Conservation (phyloP, 2,888 invertebrate species). For the Habroteleia sp. region DNA sequence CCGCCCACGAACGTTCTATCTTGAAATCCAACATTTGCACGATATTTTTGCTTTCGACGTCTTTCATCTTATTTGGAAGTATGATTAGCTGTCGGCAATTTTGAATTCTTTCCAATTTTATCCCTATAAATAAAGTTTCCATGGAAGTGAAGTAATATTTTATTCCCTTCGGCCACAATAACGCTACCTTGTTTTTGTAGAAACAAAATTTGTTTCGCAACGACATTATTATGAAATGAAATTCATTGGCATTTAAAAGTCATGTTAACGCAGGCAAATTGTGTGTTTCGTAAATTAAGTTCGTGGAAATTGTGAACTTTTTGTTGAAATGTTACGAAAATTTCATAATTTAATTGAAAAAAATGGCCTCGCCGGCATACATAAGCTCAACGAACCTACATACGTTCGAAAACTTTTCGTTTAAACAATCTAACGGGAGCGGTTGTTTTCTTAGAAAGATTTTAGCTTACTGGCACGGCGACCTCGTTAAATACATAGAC, state of each 20-base stretch:
- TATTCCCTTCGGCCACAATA: constrained; percentile 10
- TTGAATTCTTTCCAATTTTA: constrained; percentile 38
- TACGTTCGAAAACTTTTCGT: constrained; percentile 22
- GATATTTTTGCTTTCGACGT: constrained; percentile 5
- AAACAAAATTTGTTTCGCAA: constrained; percentile 4
- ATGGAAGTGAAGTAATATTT: constrained; percentile 18
- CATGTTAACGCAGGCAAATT: not conserved
- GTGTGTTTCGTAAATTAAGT: not conserved
- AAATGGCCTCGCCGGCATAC: too few species aligned
- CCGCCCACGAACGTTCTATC: constrained; percentile 39
- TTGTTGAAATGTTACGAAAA: constrained; percentile 4
- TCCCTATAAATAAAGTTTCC: constrained; percentile 18
- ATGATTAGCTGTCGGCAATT: constrained; percentile 40
- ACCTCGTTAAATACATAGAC: constrained; percentile 62
- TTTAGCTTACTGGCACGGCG: constrained; percentile 44
- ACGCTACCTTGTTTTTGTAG: constrained; percentile 1
- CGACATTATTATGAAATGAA: not conserved
- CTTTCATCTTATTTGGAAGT: constrained; percentile 35
- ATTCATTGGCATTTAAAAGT: not conserved
- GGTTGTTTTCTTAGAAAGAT: constrained; percentile 50
- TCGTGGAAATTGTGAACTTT: not conserved
- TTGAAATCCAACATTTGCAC: constrained; percentile 4
- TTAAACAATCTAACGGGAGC: constrained; percentile 26
- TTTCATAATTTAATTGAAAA: not conserved
- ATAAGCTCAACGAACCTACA: too few species aligned